Conservation (phyloP, 2,797 vertebrate species). For the Phataginus tricuspis region DNA sequence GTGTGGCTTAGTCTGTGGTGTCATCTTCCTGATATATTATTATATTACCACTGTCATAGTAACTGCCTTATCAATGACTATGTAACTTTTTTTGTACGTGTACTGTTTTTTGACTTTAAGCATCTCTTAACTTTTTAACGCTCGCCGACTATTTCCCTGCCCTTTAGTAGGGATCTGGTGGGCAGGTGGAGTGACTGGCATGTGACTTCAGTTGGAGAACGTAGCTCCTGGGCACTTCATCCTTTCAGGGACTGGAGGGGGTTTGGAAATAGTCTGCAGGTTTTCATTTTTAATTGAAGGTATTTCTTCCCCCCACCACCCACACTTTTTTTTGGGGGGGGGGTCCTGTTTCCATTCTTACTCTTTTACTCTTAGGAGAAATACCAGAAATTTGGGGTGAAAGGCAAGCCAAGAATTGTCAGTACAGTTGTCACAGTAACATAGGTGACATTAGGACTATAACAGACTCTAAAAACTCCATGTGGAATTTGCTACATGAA, state of each 20-base stretch:
- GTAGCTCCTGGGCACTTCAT: not conserved
- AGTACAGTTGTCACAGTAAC: slow-evolving; percentile 54
- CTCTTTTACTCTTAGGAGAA: slow-evolving; percentile 45
- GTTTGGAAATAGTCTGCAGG: not conserved
- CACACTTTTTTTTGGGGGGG: no score
- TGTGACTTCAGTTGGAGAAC: not conserved
- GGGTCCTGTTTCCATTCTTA: not conserved
- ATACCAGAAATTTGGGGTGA: slow-evolving; percentile 42
- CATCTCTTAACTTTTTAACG: not conserved
- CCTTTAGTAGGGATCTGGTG: not conserved
- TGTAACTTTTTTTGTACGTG: not conserved
- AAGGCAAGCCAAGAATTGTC: slow-evolving; percentile 49
- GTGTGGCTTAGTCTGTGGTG: not conserved
- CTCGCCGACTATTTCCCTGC: not conserved
- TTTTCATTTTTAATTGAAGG: slow-evolving; percentile 52
- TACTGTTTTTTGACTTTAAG: not conserved
- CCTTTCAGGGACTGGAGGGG: not conserved
- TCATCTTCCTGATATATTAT: not conserved
- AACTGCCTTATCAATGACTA: not conserved
- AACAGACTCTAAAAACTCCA: slow-evolving; percentile 34
- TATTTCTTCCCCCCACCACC: no score
- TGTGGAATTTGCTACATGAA: slow-evolving; percentile 57
- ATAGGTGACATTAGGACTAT: slow-evolving; percentile 53
- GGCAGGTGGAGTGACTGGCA: not conserved
- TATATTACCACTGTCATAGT: slow-evolving; percentile 28